These are phyloP conservation scores for Pristis pectinata DNA, from an alignment of 2,797 vertebrate genomes.

Conservation along the genomic window DNA sequence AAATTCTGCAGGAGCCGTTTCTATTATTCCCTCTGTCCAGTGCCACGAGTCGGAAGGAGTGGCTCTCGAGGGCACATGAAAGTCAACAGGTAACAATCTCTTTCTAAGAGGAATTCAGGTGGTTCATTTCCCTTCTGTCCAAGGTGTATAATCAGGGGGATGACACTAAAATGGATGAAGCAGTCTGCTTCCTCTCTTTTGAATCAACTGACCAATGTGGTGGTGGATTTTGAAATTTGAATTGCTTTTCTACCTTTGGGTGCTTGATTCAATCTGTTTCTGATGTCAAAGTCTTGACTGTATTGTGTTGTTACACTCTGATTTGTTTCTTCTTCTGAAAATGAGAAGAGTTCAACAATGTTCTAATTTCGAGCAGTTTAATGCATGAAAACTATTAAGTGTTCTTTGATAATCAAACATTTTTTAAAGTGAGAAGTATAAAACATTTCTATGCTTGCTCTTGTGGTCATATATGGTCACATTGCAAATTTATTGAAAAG, in stretches of 20 bases:
- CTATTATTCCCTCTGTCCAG: slow-evolving; percentile 97
- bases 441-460: neutral
- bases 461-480: neutral
- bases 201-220: slow-evolving; percentile 13
- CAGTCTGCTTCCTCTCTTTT: neutral
- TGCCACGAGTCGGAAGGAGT: slow-evolving; percentile 94
- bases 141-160: slow-evolving; percentile 19
- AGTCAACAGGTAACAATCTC: slow-evolving; percentile 82
- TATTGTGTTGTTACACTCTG: neutral
- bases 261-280: neutral
- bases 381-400: neutral
- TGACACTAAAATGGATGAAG: neutral
- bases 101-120: neutral
- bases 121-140: neutral
- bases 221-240: slow-evolving; percentile 4
- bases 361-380: neutral
- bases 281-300: neutral
- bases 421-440: neutral
- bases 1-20: slow-evolving; percentile 96
- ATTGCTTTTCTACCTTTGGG: neutral
- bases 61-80: slow-evolving; percentile 91
- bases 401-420: neutral
- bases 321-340: slow-evolving; percentile 27
- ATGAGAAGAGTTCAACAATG: neutral
- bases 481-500: neutral